Conservation (phyloP, 2,113 vertebrate species). For the Oreochromis spilurus region DNA sequence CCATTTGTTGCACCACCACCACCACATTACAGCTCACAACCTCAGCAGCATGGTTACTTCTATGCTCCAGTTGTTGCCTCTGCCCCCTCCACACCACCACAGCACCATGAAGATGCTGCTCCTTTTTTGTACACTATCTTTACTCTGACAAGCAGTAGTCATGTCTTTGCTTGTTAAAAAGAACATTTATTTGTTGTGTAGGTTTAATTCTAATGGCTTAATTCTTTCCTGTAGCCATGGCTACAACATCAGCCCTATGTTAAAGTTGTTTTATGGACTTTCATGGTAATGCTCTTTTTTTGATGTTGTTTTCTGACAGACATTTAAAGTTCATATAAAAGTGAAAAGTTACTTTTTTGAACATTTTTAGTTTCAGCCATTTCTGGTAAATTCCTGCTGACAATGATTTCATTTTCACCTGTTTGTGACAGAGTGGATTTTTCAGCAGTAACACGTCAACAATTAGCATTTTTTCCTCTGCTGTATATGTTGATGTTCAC, state of each 20-base stretch:
- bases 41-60: not conserved
- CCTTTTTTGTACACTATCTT: not conserved
- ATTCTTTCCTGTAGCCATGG: not conserved
- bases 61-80: not conserved
- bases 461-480: not conserved
- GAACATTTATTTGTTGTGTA: not conserved
- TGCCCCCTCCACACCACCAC: not conserved
- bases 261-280: not conserved
- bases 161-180: not conserved
- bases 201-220: not conserved
- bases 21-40: not conserved
- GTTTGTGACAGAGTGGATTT: not conserved
- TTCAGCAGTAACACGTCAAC: not conserved
- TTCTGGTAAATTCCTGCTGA: not conserved
- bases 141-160: not conserved
- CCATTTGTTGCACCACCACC: not conserved
- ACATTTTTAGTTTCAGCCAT: not conserved
- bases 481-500: not conserved
- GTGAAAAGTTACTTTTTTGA: not conserved
- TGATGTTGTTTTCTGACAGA: not conserved
- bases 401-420: not conserved
- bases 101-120: not conserved
- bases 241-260: rapidly evolving
- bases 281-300: not conserved
- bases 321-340: not conserved